Evolutionary conservation across 2,113 vertebrate species (phyloP).

Genomic region (Oophaga pumilio): DNA sequence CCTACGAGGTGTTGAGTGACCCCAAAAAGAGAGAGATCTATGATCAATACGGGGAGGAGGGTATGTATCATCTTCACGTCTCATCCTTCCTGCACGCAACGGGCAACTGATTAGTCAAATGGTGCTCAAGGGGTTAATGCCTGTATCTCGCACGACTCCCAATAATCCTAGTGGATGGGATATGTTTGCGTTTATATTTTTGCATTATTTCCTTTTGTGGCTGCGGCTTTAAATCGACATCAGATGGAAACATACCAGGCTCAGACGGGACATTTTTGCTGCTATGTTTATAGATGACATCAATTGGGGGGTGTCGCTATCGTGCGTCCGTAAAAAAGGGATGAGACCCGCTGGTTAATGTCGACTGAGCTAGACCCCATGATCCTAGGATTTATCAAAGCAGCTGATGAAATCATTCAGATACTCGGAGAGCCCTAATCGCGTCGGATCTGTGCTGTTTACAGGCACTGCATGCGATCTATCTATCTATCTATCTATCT

Average conservation of each 20-base stretch:
- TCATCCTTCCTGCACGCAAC: background rate
- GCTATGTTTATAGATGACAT: background rate
- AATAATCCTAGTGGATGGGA: too few relatives aligned
- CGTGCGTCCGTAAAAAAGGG: background rate
- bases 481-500: background rate
- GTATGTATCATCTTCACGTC: conserved; percentile 70
- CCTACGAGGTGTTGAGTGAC: conserved; percentile 97
- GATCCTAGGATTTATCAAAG: conserved; percentile 14
- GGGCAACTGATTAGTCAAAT: background rate
- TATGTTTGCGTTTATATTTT: background rate
- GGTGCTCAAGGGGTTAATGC: background rate
- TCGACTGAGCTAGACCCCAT: background rate
- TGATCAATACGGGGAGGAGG: conserved; percentile 97
- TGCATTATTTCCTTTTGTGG: background rate
- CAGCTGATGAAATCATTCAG: conserved; percentile 30
- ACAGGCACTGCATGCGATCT: too few relatives aligned
- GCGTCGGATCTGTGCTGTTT: background rate
- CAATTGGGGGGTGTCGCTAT: background rate
- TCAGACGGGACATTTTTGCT: background rate
- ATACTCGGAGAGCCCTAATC: background rate
- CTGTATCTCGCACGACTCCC: background rate
- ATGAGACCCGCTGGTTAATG: background rate
- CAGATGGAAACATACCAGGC: background rate
- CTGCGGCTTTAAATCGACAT: background rate
- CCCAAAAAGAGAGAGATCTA: conserved; percentile 97